phyloP scores from a whole-genome alignment of 2,888 invertebrate species.

The Drepanosiphum platanoidis region DNA sequence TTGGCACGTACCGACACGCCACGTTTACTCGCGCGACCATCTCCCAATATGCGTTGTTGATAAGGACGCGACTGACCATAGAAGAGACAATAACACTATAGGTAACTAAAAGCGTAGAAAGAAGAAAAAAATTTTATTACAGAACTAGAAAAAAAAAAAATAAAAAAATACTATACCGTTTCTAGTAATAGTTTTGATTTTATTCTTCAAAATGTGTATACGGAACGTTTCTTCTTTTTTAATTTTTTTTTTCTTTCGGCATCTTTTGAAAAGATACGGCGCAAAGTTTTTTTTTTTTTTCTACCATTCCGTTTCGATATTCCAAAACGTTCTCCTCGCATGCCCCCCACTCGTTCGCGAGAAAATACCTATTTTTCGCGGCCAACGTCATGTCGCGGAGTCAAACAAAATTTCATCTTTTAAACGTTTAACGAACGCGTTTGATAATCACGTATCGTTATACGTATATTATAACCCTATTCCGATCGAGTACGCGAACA shows the following conservation, averaged over 20 bases:
- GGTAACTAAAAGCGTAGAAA: slow-evolving; percentile 10
- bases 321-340: too few species aligned
- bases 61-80: slow-evolving; percentile 54
- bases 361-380: too few species aligned
- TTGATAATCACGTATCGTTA: too few species aligned
- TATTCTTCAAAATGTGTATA: slow-evolving; percentile 9
- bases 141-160: slow-evolving; percentile 6
- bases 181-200: slow-evolving; percentile 42
- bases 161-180: slow-evolving; percentile 57
- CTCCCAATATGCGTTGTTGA: slow-evolving; percentile 49
- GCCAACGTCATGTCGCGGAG: too few species aligned
- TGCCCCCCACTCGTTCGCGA: neutral
- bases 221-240: neutral
- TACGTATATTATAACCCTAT: too few species aligned
- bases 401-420: too few species aligned
- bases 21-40: slow-evolving; percentile 47
- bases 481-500: too few species aligned
- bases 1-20: slow-evolving; percentile 62
- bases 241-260: neutral
- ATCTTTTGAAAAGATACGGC: slow-evolving; percentile 35
- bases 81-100: slow-evolving; percentile 19
- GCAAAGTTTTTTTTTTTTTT: slow-evolving; percentile 17
- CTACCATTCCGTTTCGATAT: neutral
- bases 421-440: too few species aligned
- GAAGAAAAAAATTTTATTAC: too few species aligned